Percentiles rank a stretch among this genome's conserved stretches.
Conservation (phyloP, 2,113 vertebrate genomes). For the Polypterus bichir region DNA sequence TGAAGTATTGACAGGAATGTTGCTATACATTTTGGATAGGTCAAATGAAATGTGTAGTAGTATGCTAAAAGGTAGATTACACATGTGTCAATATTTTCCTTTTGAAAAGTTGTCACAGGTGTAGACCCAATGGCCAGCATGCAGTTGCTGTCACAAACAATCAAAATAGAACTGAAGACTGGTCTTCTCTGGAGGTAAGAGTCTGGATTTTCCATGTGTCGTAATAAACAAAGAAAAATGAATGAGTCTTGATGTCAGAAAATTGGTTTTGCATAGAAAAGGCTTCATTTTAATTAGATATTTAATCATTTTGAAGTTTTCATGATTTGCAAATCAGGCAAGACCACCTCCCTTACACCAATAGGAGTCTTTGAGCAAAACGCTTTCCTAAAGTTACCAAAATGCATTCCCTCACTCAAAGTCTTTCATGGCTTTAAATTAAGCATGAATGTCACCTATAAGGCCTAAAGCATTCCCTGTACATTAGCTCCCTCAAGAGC, state of each 20-base stretch:
- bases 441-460: not conserved
- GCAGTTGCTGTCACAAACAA: conserved; percentile 11
- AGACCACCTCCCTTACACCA: too few relatives aligned
- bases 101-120: conserved; percentile 11
- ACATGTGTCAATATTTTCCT: conserved; percentile 1
- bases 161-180: conserved; percentile 9
- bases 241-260: conserved; percentile 1
- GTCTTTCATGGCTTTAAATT: too few relatives aligned
- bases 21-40: conserved; percentile 9
- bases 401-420: too few relatives aligned
- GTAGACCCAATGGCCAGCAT: conserved; percentile 11
- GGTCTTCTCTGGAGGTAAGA: conserved; percentile 9
- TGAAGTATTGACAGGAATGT: conserved; percentile 2
- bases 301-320: not conserved
- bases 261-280: too few relatives aligned
- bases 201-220: conserved; percentile 12
- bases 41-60: conserved; percentile 8
- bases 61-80: conserved; percentile 8
- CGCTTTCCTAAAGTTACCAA: too few relatives aligned
- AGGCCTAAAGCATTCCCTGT: too few relatives aligned
- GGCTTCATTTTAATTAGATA: too few relatives aligned
- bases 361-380: conserved; percentile 4
- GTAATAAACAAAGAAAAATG: conserved; percentile 4
- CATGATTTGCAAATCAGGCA: conserved; percentile 9
- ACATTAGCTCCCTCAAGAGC: conserved; percentile 16